A percentile compares a stretch with the other conserved stretches of the same genome.
These are phyloP conservation scores for Zaprionus bogoriensis DNA, from an alignment of 2,888 invertebrate species.

Conservation along the genomic window DNA sequence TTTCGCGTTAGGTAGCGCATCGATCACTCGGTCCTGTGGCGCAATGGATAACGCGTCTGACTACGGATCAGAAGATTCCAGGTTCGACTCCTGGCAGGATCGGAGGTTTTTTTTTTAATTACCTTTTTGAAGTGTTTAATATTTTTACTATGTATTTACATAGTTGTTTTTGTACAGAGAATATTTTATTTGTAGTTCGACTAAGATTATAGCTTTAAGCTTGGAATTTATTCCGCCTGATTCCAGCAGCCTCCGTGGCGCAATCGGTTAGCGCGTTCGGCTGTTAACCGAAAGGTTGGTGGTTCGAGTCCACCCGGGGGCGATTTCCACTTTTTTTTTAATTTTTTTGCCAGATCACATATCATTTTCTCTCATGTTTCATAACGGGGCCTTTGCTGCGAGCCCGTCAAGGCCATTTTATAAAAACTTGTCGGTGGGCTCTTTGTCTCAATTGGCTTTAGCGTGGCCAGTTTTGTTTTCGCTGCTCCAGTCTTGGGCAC, in stretches of 20 bases:
- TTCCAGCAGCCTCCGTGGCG: conserved; percentile 50
- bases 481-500: conserved; percentile 6
- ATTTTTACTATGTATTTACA: not conserved
- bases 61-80: conserved; percentile 84
- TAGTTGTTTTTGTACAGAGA: not conserved
- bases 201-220: not conserved
- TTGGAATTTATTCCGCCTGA: not conserved
- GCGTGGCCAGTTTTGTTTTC: conserved; percentile 29
- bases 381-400: conserved; percentile 9
- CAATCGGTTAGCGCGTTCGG: conserved; percentile 98
- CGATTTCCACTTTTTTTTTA: conserved; percentile 81
- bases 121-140: not conserved
- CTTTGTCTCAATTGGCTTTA: conserved; percentile 19
- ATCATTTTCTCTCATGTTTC: not conserved
- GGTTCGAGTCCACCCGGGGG: conserved; percentile 99
- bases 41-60: conserved; percentile 84
- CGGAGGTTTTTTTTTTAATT: conserved; percentile 51
- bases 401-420: conserved; percentile 36
- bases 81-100: conserved; percentile 84
- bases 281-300: conserved; percentile 99
- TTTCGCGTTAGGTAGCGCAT: fast-evolving
- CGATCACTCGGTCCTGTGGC: conserved; percentile 81
- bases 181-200: not conserved
- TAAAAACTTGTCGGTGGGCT: conserved; percentile 31
- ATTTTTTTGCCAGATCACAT: conserved; percentile 6